Base-by-base conservation (phyloP, 1,140 invertebrate genomes). In the Drosophila carrolli region DNA sequence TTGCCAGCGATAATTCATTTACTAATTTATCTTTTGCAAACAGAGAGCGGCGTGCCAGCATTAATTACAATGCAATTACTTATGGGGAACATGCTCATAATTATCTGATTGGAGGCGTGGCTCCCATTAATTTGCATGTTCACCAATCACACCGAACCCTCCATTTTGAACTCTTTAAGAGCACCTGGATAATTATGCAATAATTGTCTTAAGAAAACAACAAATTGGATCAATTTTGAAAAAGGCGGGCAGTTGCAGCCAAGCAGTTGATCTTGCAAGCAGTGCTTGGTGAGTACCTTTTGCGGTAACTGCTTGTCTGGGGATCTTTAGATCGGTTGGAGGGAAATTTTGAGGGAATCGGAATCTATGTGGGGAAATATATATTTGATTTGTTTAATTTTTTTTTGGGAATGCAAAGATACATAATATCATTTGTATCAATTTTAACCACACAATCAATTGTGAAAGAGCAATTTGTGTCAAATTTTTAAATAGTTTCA, bases 31-130 rank as follows among this genome's bases (percentile, higher is more conserved):
- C 84, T 88, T 76, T 66, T 47, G 70, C 68, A 70, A 54, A 78
- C 74, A 78, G 62, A 51, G 54, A 58, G 51, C 47, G 50, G 57
- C 50, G 29, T 80, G 76, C 61, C 73, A 76, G 72, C 80, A 89
- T 89, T 88, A 88, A 89, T 88, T 89, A 89, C 80, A 89, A 60
- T 89, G 80, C 84, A 88, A 88, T 89, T 88, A 88, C 80, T 89
- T 88, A 75, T 74, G 50, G 46, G 60, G 47, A 29, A 66, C 62
- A 81, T 84, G 67, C 41, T 65, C 61, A 82, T 88, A 86, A 86
- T 88, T 86, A 88, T 81, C 62, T 58, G 27, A 50, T 62, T 56
- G 62, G 37, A 32, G 78, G 78, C 58, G 75, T 88, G 79, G 44
- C 71, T 55, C 58, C 62, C 67, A 59, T 50, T 68, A 50, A 61